Evolutionary conservation across 2,797 vertebrate genomes (phyloP).

Genomic region (Poeciliopsis paucimaculata): DNA sequence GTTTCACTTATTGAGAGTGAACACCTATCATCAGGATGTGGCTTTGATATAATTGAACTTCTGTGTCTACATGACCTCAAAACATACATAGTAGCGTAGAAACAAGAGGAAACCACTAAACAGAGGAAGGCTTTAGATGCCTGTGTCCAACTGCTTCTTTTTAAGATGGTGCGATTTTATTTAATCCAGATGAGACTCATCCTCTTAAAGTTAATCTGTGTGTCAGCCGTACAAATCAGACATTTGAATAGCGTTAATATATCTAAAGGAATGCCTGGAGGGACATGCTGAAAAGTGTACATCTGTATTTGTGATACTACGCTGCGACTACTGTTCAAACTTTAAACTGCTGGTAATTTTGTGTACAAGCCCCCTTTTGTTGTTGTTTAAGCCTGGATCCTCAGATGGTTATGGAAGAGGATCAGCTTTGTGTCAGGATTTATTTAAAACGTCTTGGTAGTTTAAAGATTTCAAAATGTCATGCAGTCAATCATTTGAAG

Average conservation of each 20-base stretch:
- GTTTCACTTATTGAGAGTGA: conserved; percentile 28
- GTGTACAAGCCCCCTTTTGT: not conserved
- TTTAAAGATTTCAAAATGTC: not conserved
- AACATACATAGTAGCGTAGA: conserved; percentile 14
- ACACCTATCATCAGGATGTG: conserved; percentile 23
- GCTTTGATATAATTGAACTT: conserved; percentile 34
- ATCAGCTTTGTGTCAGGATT: not conserved
- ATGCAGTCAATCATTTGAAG: not conserved
- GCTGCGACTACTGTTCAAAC: not conserved
- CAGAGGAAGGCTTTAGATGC: conserved; percentile 3
- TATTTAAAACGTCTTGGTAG: not conserved
- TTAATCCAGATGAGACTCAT: conserved; percentile 19
- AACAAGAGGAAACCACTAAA: conserved; percentile 18
- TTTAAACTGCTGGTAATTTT: not conserved
- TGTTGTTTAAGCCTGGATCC: not conserved
- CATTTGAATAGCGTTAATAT: conserved; percentile 7
- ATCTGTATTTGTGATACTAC: not conserved
- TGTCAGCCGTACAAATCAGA: conserved; percentile 23
- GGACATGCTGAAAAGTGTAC: not conserved
- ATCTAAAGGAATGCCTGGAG: conserved; percentile 4
- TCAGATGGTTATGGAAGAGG: not conserved
- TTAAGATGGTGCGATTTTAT: conserved; percentile 26
- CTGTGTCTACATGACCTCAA: conserved; percentile 13
- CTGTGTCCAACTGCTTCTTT: conserved; percentile 30
- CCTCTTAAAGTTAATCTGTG: conserved; percentile 18